Evolutionary conservation across 2,113 vertebrate genomes (phyloP).

Genomic region (Otocyon megalotis): DNA sequence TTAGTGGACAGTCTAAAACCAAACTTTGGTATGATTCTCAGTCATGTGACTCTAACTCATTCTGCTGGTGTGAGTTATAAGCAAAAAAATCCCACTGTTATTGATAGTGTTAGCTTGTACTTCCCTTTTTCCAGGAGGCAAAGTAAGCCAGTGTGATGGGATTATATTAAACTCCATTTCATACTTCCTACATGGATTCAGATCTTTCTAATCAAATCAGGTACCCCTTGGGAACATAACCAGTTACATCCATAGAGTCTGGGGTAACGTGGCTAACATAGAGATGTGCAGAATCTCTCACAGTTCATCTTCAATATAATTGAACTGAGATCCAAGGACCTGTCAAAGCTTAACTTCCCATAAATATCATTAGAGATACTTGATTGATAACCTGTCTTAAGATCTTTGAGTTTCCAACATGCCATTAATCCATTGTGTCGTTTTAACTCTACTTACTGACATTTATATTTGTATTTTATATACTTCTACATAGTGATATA

Average conservation of each 20-base stretch:
- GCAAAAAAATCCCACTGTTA: conserved; percentile 17
- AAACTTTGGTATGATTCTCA: conserved; percentile 3
- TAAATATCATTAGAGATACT: not conserved
- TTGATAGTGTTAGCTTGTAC: not conserved
- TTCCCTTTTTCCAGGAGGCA: not conserved
- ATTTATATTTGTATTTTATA: conserved; percentile 40
- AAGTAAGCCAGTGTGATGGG: not conserved
- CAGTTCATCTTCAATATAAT: conserved; percentile 46
- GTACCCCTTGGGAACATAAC: not conserved
- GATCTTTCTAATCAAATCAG: conserved; percentile 49
- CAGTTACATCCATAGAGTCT: not conserved
- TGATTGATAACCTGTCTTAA: conserved; percentile 50
- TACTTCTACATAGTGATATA: not conserved
- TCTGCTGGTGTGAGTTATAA: conserved; percentile 39
- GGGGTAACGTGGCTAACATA: not conserved
- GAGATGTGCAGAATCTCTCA: conserved; percentile 35
- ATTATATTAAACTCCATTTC: conserved; percentile 41
- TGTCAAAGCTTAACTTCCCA: conserved; percentile 21
- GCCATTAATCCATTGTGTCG: conserved; percentile 57
- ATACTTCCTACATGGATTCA: conserved; percentile 28
- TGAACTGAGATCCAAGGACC: conserved; percentile 20
- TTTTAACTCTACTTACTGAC: conserved; percentile 63
- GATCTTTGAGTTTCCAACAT: conserved; percentile 43
- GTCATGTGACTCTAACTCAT: not conserved
- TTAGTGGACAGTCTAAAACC: not conserved